phyloP scores from a whole-genome alignment of 1,140 invertebrate genomes.

The Lordiphosa mommai region DNA sequence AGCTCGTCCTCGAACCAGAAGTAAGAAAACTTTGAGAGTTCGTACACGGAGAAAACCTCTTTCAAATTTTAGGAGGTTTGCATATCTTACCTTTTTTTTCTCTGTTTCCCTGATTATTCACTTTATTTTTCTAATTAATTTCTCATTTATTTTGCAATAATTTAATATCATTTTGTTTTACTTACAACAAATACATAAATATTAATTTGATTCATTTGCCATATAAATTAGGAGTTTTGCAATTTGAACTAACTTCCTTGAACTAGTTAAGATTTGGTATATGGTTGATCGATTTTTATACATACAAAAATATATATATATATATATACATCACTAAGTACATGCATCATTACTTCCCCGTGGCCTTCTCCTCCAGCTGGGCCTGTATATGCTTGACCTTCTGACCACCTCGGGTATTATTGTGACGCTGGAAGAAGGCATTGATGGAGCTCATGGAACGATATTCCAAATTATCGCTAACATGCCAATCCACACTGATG shows the following conservation, averaged over 20 bases:
- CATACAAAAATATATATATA: constrained; percentile 28
- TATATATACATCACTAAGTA: constrained; percentile 27
- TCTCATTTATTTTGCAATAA: constrained; percentile 37
- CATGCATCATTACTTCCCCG: constrained; percentile 46
- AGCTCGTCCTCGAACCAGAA: too few species aligned
- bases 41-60: too few species aligned
- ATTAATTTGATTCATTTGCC: constrained; percentile 44
- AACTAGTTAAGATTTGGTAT: constrained; percentile 19
- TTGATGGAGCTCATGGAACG: constrained; percentile 85
- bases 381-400: constrained; percentile 70
- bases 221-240: constrained; percentile 2
- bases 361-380: constrained; percentile 73
- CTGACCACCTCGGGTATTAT: constrained; percentile 80
- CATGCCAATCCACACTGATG: constrained; percentile 75
- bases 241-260: constrained; percentile 51
- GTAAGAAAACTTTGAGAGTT: too few species aligned
- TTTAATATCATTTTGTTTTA: constrained; percentile 30
- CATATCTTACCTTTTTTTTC: too few species aligned
- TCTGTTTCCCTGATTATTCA: neutral
- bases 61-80: too few species aligned
- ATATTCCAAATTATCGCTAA: constrained; percentile 80
- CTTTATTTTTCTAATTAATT: neutral
- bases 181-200: constrained; percentile 68
- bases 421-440: constrained; percentile 84
- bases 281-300: constrained; percentile 20